Conservation (phyloP, 2,113 vertebrate genomes). For the Anguilla japonica region DNA sequence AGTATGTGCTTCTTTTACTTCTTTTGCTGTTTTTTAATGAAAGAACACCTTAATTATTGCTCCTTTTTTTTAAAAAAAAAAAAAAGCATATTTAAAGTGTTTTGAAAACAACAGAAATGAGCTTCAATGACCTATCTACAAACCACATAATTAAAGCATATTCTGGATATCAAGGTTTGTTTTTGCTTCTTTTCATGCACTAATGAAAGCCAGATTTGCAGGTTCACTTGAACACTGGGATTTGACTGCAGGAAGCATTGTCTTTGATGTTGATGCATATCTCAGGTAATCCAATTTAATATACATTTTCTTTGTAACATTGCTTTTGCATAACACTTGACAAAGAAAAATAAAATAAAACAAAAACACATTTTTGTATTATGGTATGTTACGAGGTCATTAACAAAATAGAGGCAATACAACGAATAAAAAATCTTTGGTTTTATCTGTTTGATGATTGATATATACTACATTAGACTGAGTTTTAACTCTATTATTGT, state of each 20-base stretch:
- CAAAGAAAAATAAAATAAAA: neutral
- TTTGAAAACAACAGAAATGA: neutral
- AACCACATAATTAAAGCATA: neutral
- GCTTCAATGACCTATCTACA: neutral
- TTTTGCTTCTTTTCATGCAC: neutral
- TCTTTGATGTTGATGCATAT: conserved; percentile 15
- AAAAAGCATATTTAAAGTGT: neutral
- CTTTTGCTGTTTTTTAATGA: neutral
- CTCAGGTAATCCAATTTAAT: neutral
- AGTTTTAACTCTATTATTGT: too few species aligned
- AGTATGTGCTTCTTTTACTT: neutral
- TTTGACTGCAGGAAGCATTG: neutral
- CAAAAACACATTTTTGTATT: neutral
- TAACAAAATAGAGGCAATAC: neutral
- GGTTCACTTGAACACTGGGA: neutral
- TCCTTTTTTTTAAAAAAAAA: neutral
- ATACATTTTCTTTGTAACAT: neutral
- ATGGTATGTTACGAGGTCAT: neutral
- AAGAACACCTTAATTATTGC: too few species aligned
- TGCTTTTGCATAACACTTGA: neutral
- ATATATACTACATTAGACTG: too few species aligned
- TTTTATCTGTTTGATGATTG: neutral
- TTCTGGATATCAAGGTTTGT: neutral
- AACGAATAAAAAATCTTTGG: neutral
- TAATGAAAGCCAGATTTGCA: neutral